phyloP scores from a whole-genome alignment of 2,888 invertebrate genomes.

The Boloria selene region DNA sequence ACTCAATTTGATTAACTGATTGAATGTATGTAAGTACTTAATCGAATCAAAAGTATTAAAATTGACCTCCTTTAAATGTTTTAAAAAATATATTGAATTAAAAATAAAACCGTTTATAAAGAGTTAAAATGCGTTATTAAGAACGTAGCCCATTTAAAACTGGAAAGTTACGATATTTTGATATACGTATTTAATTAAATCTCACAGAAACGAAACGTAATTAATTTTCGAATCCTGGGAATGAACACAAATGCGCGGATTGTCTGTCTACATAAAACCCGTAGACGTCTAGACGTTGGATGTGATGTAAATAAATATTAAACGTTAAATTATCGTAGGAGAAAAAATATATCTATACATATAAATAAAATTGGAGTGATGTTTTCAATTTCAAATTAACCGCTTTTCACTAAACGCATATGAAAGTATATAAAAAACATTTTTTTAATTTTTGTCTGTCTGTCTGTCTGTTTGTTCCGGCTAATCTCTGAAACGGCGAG shows the following conservation, averaged over 20 bases:
- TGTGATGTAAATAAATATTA: too few relatives aligned
- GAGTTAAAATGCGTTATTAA: background rate
- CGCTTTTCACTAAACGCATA: too few relatives aligned
- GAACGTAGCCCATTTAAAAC: background rate
- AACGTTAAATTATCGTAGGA: too few relatives aligned
- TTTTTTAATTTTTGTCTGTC: too few relatives aligned
- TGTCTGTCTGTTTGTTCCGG: too few relatives aligned
- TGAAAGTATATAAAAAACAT: too few relatives aligned
- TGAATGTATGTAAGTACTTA: too few relatives aligned
- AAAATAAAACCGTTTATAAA: background rate
- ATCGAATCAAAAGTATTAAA: background rate
- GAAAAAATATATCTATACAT: too few relatives aligned
- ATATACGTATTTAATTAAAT: constrained; percentile 20
- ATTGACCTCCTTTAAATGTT: constrained; percentile 1
- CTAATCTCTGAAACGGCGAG: too few relatives aligned
- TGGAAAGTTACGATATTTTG: constrained; percentile 6
- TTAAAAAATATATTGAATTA: background rate
- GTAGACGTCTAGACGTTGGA: constrained; percentile 35
- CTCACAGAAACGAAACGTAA: constrained; percentile 9
- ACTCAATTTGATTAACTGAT: too few relatives aligned
- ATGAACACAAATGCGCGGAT: constrained; percentile 9
- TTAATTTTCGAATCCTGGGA: constrained; percentile 8
- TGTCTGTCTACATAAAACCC: constrained; percentile 12
- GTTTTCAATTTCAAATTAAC: too few relatives aligned
- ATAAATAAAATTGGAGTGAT: too few relatives aligned